Evolutionary conservation across 2,797 vertebrate genomes (phyloP).

Genomic region (Myotis daubentonii): DNA sequence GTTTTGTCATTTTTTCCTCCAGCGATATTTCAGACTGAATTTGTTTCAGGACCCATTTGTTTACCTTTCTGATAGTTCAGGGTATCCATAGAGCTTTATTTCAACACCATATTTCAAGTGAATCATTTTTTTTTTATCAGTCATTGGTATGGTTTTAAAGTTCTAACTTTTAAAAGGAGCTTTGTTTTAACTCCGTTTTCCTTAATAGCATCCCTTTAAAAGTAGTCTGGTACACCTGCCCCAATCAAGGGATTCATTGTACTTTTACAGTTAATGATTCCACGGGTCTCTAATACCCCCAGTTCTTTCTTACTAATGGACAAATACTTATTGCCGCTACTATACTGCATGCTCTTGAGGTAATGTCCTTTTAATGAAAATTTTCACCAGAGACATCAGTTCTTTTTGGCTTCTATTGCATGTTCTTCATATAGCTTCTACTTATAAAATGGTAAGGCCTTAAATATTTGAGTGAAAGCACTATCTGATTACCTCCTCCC

Average conservation of each 20-base stretch:
- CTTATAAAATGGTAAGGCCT: neutral
- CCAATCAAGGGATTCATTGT: neutral
- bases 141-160: neutral
- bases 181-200: neutral
- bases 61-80: neutral
- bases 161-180: neutral
- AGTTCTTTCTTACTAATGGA: neutral
- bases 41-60: neutral
- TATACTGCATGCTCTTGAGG: neutral
- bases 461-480: neutral
- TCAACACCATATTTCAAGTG: neutral
- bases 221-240: neutral
- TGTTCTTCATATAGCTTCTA: neutral
- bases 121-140: neutral
- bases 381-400: neutral
- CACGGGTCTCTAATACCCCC: neutral
- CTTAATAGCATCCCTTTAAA: neutral
- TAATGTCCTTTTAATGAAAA: neutral
- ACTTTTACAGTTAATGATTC: neutral
- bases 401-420: neutral
- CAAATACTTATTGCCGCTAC: neutral
- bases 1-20: neutral
- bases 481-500: neutral
- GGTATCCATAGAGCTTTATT: neutral
- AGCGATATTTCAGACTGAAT: neutral